Base-by-base conservation (phyloP, 2,888 invertebrate species). In the Rhogogaster chlorosoma region DNA sequence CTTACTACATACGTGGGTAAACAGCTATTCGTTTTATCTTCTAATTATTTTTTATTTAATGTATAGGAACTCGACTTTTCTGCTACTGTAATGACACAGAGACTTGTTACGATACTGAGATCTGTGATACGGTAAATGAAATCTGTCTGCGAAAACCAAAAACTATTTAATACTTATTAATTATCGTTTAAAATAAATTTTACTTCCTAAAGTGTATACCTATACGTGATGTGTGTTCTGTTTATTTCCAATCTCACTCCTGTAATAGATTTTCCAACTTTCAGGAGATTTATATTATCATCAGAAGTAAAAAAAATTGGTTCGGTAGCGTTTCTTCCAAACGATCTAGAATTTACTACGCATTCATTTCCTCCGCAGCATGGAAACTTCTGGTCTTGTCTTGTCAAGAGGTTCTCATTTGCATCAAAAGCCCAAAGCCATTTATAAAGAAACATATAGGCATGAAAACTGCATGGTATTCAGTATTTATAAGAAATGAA, bases 131-230 rank as follows among this genome's bases (percentile, higher is more conserved):
- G 15, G 42, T 45, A 26, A 26, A 45, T 75, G 29, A 53, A 53
- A 78, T 57, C 10, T 53, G 75, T 53, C 7, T 57, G 57, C 36
- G 32, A 78, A 78, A 49, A n/a, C 32, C 78, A 57, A 78, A 78
- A 78, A 78, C 29, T 78, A 10, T 29, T 53, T 70, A 36, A 53
- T 53, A 78, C 18, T 18, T 78, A 26, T 29, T 78, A 49, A 4
- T 78, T 70, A 32, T 26, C 49, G 26, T 53, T 53, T 10, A 9
- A 78, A 78, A 78, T 78, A 78, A 78, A 78, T 53, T 78, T 78
- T 36, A 53, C 49, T n/a, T 57, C 9, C 29, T 32, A n/a, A 57
- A 57, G 12, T 32, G n/a, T 53, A 53, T 22, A 9, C 49, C 45
- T 12, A n/a, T 78, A 1, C 9, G 15, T 53, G n/a, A n/a, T n/a